A percentile compares a stretch with the other conserved stretches of the same genome.
Evolutionary conservation across 2,113 vertebrate species (phyloP).

Genomic region (Rhynchomys soricoides): DNA sequence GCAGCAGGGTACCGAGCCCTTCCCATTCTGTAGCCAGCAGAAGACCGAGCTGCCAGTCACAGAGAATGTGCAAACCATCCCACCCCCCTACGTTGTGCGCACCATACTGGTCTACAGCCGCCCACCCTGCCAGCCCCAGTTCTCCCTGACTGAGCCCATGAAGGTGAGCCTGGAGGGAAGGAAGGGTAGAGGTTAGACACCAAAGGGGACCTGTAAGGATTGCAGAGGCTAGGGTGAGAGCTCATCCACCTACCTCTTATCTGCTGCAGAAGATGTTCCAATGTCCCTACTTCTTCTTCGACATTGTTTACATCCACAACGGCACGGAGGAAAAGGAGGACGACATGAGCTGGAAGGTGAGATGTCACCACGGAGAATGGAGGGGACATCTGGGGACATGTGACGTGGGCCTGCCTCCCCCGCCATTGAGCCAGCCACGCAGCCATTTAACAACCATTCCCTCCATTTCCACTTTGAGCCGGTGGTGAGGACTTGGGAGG

Average conservation of each 20-base stretch:
- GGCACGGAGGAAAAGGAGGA: slow-evolving; percentile 49
- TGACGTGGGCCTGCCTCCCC: no score
- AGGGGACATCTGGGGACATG: fast-evolving
- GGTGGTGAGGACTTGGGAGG: neutral
- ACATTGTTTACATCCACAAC: neutral
- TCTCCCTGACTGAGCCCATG: slow-evolving; percentile 90
- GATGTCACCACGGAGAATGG: neutral
- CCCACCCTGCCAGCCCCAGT: slow-evolving; percentile 90
- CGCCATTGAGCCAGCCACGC: neutral
- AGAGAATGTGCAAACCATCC: slow-evolving; percentile 95
- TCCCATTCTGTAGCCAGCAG: slow-evolving; percentile 87
- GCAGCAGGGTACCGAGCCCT: neutral
- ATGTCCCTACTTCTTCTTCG: slow-evolving; percentile 83
- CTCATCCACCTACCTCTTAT: neutral
- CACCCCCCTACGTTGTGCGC: slow-evolving; percentile 93
- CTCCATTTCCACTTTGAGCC: neutral
- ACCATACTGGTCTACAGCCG: slow-evolving; percentile 94
- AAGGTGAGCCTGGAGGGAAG: slow-evolving; percentile 85
- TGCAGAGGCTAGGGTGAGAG: no score
- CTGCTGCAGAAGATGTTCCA: slow-evolving; percentile 94
- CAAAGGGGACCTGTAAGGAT: neutral
- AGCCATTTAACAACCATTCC: neutral
- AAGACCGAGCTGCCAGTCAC: slow-evolving; percentile 94
- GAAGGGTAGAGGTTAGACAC: neutral
- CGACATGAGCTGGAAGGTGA: slow-evolving; percentile 93